phyloP scores from a whole-genome alignment of 2,797 vertebrate species.

The Notolepis coatsorum region DNA sequence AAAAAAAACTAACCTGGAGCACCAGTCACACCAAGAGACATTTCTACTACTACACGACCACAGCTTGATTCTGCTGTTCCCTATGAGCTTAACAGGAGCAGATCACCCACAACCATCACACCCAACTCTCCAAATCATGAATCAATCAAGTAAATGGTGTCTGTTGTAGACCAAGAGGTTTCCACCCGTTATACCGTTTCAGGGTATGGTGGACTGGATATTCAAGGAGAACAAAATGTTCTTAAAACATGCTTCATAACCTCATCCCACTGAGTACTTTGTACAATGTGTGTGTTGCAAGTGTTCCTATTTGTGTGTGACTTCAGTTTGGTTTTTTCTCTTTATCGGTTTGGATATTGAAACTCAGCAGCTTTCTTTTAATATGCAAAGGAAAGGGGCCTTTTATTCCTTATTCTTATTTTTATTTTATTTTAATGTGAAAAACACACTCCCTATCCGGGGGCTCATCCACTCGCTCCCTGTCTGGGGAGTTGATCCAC shows the following conservation, averaged over 20 bases:
- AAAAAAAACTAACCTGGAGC: too few relatives aligned
- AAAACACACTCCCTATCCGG: not conserved
- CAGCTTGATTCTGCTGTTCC: conserved; percentile 53
- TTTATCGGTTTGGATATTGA: conserved; percentile 48
- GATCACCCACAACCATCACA: conserved; percentile 64
- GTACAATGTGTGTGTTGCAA: conserved; percentile 45
- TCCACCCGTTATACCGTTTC: conserved; percentile 28
- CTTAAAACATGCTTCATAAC: conserved; percentile 21
- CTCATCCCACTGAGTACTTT: conserved; percentile 39
- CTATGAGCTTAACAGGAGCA: conserved; percentile 42
- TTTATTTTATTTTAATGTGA: too few relatives aligned
- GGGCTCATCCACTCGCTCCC: too few relatives aligned
- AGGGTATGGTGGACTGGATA: conserved; percentile 43
- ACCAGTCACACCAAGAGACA: conserved; percentile 56
- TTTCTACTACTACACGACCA: conserved; percentile 23
- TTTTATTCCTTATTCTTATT: too few relatives aligned
- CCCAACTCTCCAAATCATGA: conserved; percentile 47
- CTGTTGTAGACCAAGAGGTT: conserved; percentile 28
- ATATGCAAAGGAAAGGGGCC: conserved; percentile 30
- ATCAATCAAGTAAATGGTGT: conserved; percentile 30
- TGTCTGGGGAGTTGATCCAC: conserved; percentile 19
- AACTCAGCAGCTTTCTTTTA: conserved; percentile 10
- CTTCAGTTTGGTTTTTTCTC: conserved; percentile 43
- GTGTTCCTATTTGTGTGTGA: conserved; percentile 41
- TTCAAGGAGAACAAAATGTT: conserved; percentile 33